Evolutionary conservation across 2,797 vertebrate species (phyloP).

Genomic region (Gila robusta): DNA sequence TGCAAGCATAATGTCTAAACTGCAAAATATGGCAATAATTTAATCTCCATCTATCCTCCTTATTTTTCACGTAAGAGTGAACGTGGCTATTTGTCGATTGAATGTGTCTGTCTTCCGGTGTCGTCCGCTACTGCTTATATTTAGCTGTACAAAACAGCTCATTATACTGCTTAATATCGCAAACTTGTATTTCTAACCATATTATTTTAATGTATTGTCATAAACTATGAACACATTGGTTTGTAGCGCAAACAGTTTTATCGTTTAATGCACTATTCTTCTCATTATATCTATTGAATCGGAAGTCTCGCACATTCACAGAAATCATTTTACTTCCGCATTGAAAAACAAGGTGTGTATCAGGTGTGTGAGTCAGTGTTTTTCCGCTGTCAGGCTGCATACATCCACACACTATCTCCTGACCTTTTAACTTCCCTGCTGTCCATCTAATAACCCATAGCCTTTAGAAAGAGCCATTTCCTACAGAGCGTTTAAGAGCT

Average conservation of each 20-base stretch:
- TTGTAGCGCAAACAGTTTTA: background rate
- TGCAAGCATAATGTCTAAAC: background rate
- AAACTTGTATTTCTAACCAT: background rate
- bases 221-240: background rate
- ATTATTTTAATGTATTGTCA: background rate
- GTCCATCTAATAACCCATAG: slow-evolving; percentile 73
- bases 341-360: background rate
- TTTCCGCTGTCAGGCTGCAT: background rate
- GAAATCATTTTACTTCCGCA: background rate
- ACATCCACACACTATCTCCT: slow-evolving; percentile 8
- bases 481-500: slow-evolving; percentile 20
- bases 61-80: background rate
- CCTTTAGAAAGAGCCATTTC: slow-evolving; percentile 65
- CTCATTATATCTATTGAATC: background rate
- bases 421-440: slow-evolving; percentile 49
- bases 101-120: background rate
- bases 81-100: background rate
- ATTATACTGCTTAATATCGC: background rate
- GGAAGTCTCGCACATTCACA: background rate
- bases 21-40: background rate
- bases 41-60: background rate
- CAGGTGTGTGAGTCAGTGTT: background rate
- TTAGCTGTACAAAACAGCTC: background rate
- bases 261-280: background rate
- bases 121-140: background rate